Percentiles rank a stretch among this genome's conserved stretches.
These are phyloP conservation scores for Oikopleura vanhoeffeni DNA, from an alignment of 23 tunicate genomes.

Conservation along the genomic window DNA sequence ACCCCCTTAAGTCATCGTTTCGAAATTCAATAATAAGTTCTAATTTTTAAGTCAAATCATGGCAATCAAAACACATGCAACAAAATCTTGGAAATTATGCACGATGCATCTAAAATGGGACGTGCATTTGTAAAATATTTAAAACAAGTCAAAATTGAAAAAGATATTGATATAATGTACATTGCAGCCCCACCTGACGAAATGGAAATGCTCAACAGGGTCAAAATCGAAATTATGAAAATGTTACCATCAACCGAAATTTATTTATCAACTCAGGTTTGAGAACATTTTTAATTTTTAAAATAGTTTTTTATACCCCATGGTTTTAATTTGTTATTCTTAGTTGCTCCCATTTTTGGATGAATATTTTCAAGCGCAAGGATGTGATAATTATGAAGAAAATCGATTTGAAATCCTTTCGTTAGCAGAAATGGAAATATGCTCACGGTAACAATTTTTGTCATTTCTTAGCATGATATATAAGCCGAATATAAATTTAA, in stretches of 20 bases:
- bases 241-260: not conserved
- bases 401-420: slow-evolving; percentile 1
- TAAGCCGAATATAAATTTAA: no score
- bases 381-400: not conserved
- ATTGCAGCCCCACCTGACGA: slow-evolving; percentile 12
- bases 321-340: no score
- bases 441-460: not conserved
- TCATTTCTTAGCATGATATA: not conserved
- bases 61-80: not conserved
- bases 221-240: slow-evolving; percentile 12
- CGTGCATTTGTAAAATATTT: not conserved
- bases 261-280: not conserved
- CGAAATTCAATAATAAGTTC: no score
- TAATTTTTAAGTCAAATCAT: slow-evolving; percentile 10
- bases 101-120: not conserved
- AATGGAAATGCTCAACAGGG: slow-evolving; percentile 4
- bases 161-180: not conserved
- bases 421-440: not conserved
- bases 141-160: not conserved
- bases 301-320: no score
- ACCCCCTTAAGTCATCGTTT: no score
- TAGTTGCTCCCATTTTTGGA: slow-evolving; percentile 4
- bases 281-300: no score
- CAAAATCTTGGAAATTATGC: slow-evolving; percentile 2
- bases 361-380: not conserved